Base-by-base conservation (phyloP, 2,888 invertebrate genomes). In the Leptinotarsa rubiginosa region DNA sequence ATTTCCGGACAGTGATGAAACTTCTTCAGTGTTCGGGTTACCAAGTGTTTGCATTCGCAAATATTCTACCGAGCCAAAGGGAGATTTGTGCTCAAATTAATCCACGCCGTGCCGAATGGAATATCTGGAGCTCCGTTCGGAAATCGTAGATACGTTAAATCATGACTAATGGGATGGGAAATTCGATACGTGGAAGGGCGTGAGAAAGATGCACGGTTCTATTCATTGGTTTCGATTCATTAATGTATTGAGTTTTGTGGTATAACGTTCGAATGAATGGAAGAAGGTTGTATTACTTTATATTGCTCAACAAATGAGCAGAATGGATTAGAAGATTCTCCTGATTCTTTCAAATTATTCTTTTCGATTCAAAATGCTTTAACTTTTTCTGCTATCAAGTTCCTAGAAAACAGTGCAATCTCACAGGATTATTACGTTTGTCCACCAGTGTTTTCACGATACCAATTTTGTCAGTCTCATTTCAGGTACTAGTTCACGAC, bases 41-140 rank as follows among this genome's bases (percentile, higher is more conserved):
- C 52, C 54, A 13, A 25, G 41, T 68, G 31, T 54, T 68, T 68
- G 68, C 52, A 54, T 68, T 68, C 54, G 50, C 49, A 49, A 67
- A 67, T 67, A 67, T 67, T 22, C 54, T 50, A 7, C 50, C 12
- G 16, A 16, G 50, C 20, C 16, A 25, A 50, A 22, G 50, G 16
- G 49, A 65, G 65, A 65, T 25, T 50, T 13, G 41, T 52, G 47
- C 50, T 67, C 47, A 31, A 52, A 50, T 67, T 31, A 67, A 20
- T 67, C 66, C 12, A 22, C 15, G 25, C 3, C 47, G 13, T 16
- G 25, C 62, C 25, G 47, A 66, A 50, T 50, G 22, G 52, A 49
- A 67, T 49, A 50, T 41, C 62, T 41, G 41, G n/a, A 4, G 62
- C n/a, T 41, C 2, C n/a, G 18, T 62, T 62, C 31, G 62, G 41